Evolutionary conservation across 2,797 vertebrate genomes (phyloP), one percentile per base, ranked within the genome.

Genomic region (Periparus ater): DNA sequence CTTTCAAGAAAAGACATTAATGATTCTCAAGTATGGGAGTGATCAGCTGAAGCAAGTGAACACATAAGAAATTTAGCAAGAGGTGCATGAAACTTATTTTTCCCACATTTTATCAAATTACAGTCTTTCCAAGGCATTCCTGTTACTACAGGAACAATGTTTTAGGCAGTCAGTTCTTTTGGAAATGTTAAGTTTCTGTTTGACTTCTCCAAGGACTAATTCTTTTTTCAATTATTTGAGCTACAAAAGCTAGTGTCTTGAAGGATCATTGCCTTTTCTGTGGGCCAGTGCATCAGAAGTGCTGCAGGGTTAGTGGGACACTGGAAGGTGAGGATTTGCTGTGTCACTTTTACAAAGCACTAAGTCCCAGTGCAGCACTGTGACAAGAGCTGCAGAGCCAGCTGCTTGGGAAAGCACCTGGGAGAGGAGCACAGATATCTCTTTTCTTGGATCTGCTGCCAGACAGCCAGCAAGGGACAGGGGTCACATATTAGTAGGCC

Each of bases 391-490:
- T 45, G 53, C 34, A 29, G 25, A 62, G 42, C 11, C 5, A 4
- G 32, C 13, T 0, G 0, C 23, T 27, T 2, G 20, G 38, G 36
- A 47, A 53, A 57, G 21, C 6, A 11, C 0, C 0, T 0, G 1
- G 47, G 29, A 50, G 34, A 80, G 47, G 26, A 63, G 15, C 4
- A 27, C 2, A 3, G 44, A 23, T 19, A 26, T 4, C 44, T 57
- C 44, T 62, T 42, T 63, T 26, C 17, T 80, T 0, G 0, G n/a
- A 42, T 51, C 19, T 63, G 27, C 57, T 78, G 38, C 13, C 48
- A 42, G 48, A 4, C 27, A 76, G 51, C 3, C 65, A 67, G 32
- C 1, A 2, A 71, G 42, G 21, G 11, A 61, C n/a, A 68, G n/a
- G 15, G 4, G 3, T 25, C 0, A 0, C 19, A 30, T 13, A 18